Base-by-base conservation (phyloP, 2,888 invertebrate genomes). In the Lycia hirtaria region DNA sequence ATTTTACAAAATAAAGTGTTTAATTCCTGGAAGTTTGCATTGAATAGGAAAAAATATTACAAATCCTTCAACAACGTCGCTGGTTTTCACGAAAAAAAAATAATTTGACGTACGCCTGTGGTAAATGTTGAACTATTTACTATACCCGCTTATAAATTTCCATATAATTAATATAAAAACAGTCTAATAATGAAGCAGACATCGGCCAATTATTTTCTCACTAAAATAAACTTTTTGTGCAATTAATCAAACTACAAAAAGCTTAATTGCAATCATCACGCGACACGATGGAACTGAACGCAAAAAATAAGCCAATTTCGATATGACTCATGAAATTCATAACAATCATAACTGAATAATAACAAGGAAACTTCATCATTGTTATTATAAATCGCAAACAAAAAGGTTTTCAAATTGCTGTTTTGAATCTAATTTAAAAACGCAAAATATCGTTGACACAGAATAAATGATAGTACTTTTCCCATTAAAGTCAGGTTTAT, bases 241-340 rank as follows among this genome's bases (percentile, higher is more conserved):
- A 43, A 53, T 45, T 37, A 30, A 53, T 15, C 14, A 4, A 37
- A 33, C 26, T 4, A 44, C 44, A 47, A 53, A 47, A 47, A 47
- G 12, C 17, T 9, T 56, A 56, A 56, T 49, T 32, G 43, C 37
- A 17, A 30, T 30, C 49, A 56, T 45, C 43, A 56, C 50, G 50
- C 50, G 32, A 56, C n/a, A 3, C 38, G 44, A 44, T 17, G 43
- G 50, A 10, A 12, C 14, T 24, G n/a, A 22, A 10, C 38, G 15
- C 17, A 50, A 56, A 56, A 45, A 54, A 50, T 37, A 19, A 43
- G 12, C 32, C 24, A 41, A 30, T 37, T 12, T 40, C 17, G 30
- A 37, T 35, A 40, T 45, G 45, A 53, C 24, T 47, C 47, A 47
- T n/a, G 15, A 35, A 35, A 35, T 48, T 48, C 47, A 33, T 48